Evolutionary conservation across 2,797 vertebrate genomes (phyloP), one percentile per base, ranked within the genome.

Genomic region (Ciconia nigra): DNA sequence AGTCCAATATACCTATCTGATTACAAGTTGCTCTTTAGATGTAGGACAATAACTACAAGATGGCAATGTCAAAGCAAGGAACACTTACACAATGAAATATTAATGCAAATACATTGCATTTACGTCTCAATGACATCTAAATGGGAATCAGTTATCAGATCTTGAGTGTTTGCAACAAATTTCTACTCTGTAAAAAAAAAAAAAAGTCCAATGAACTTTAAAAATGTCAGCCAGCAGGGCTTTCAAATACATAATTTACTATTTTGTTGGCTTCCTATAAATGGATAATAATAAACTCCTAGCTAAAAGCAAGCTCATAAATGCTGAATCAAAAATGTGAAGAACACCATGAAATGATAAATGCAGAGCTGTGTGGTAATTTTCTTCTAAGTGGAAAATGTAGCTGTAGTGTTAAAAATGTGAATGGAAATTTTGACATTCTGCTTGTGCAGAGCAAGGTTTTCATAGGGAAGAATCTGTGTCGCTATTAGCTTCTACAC

Each of bases 201-300:
- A 94, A 90, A 87, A 86, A 89, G 92, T 92, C 95, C 96, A 94
- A 69, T 98, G 97, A 98, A 98, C 97, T 98, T 98, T 98, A 92
- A 97, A 98, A 98, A 98, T 98, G 97, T 98, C 98, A 98, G 72
- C 93, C 94, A 97, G 95, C 91, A 95, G 89, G 85, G 80, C 93
- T 97, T 97, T 97, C 97, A 98, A 97, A 98, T 98, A 81, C 97
- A 98, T 98, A 97, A 98, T 98, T 98, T 98, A 98, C 95, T 97
- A 95, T 97, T 97, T 97, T 98, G 92, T 98, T 97, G 97, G 90
- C 92, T 97, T 95, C 87, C 96, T 97, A 92, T 97, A 96, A 98
- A 96, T 97, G 95, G 92, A 93, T 96, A 96, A 97, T 98, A 97
- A 98, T 97, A 98, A 98, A 97, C 96, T 97, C 35, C 20, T 58